Evolutionary conservation across 2,113 vertebrate species (phyloP).

Genomic region (Telmatochromis sp.): DNA sequence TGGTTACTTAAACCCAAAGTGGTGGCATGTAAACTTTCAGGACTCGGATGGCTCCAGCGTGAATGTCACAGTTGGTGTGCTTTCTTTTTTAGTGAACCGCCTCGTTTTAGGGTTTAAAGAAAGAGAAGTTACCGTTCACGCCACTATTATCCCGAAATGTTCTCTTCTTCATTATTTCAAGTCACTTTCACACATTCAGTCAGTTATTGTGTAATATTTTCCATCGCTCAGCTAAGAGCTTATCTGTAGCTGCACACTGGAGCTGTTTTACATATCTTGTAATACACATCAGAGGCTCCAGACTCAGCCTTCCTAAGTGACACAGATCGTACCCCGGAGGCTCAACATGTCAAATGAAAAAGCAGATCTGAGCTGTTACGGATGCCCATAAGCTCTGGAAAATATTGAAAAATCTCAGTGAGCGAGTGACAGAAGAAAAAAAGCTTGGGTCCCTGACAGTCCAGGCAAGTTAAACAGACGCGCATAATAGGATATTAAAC

Average conservation of each 20-base stretch:
- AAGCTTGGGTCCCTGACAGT: constrained; percentile 24
- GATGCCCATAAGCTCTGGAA: constrained; percentile 46
- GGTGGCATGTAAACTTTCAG: not conserved
- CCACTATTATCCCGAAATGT: not conserved
- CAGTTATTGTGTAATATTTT: not conserved
- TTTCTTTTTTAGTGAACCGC: not conserved
- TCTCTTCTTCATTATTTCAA: not conserved
- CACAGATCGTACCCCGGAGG: constrained; percentile 23
- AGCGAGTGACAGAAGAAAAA: constrained; percentile 4
- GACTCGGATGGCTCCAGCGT: not conserved
- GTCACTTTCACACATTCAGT: not conserved
- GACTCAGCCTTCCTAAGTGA: not conserved
- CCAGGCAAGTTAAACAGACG: constrained; percentile 68
- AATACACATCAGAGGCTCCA: not conserved
- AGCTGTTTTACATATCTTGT: not conserved
- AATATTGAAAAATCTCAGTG: constrained; percentile 25
- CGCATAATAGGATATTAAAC: constrained; percentile 75
- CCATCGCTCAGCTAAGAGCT: not conserved
- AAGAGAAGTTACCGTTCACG: not conserved
- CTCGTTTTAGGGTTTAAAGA: not conserved
- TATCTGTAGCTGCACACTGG: not conserved
- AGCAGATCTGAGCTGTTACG: not conserved
- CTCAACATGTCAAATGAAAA: constrained; percentile 13
- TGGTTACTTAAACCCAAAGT: not conserved
- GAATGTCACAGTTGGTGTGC: not conserved